Conservation (phyloP, 2,113 vertebrate genomes). For the Marcusenius ussheri region DNA sequence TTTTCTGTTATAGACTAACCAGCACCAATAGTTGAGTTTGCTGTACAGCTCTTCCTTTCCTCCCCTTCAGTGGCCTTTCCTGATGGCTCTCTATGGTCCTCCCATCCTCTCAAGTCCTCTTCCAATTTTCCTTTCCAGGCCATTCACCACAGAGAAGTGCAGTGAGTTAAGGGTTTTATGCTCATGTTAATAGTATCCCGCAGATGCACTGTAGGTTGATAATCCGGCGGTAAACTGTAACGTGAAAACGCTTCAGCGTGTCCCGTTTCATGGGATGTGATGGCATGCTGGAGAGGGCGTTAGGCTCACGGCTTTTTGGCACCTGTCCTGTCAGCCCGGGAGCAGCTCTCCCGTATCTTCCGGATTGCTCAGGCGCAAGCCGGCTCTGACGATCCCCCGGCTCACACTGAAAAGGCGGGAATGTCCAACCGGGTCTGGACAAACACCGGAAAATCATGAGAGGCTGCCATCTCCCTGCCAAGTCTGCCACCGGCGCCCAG, state of each 20-base stretch:
- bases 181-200: conserved; percentile 7
- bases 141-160: not conserved
- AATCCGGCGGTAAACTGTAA: not conserved
- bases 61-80: not conserved
- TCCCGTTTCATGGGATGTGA: not conserved
- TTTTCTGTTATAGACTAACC: not conserved
- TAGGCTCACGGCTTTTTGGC: not conserved
- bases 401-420: not conserved
- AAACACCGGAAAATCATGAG: not conserved
- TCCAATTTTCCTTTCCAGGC: not conserved
- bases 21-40: not conserved
- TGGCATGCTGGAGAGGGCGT: not conserved
- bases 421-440: not conserved
- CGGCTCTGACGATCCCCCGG: not conserved
- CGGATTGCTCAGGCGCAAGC: not conserved
- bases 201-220: not conserved
- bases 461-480: not conserved
- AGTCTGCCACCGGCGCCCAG: not conserved
- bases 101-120: not conserved
- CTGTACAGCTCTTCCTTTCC: not conserved
- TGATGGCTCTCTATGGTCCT: not conserved
- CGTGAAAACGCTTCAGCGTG: not conserved
- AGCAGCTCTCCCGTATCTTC: not conserved
- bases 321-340: not conserved
- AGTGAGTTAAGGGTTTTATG: conserved; percentile 1